These are phyloP conservation scores for Plutomurus gul DNA, from an alignment of 1,140 invertebrate genomes.

Conservation along the genomic window DNA sequence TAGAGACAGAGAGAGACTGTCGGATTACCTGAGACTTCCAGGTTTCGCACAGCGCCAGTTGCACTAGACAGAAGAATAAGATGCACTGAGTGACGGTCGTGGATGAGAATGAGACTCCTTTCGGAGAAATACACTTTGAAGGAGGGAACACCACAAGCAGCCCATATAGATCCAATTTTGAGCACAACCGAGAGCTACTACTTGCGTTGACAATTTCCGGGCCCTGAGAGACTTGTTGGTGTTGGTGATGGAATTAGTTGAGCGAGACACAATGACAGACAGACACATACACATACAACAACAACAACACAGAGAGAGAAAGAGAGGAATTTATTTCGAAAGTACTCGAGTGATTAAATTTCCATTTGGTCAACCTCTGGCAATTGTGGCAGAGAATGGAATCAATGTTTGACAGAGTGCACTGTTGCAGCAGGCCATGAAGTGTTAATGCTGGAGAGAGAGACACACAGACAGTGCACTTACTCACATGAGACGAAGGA, in stretches of 20 bases:
- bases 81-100: background rate
- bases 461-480: background rate
- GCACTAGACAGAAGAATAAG: too few relatives aligned
- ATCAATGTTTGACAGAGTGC: background rate
- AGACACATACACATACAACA: too few relatives aligned
- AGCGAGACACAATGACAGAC: too few relatives aligned
- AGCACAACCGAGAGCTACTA: background rate
- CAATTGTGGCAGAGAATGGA: background rate
- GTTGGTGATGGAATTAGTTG: too few relatives aligned
- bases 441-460: background rate
- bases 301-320: too few relatives aligned
- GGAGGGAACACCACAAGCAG: background rate
- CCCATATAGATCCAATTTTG: background rate
- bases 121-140: background rate
- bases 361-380: background rate
- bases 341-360: background rate
- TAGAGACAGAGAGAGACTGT: too few relatives aligned
- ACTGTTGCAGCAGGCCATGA: background rate
- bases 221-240: background rate
- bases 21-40: too few relatives aligned
- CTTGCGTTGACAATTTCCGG: background rate
- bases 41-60: too few relatives aligned
- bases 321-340: background rate
- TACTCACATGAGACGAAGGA: conserved; percentile 3
- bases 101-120: background rate